Evolutionary conservation across 2,113 vertebrate species (phyloP).

Genomic region (Gallinago media): DNA sequence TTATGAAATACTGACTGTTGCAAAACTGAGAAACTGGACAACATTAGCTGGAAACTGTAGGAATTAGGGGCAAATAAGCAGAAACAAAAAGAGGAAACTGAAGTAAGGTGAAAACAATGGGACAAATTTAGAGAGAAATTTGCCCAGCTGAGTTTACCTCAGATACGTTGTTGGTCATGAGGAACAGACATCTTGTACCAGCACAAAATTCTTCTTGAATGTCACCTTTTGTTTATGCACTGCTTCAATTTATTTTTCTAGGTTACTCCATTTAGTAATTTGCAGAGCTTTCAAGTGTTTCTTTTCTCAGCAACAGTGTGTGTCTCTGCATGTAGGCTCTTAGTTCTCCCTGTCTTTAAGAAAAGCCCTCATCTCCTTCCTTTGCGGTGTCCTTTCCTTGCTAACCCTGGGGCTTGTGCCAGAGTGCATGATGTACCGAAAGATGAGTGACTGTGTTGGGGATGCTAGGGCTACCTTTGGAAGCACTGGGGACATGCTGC

Average conservation of each 20-base stretch:
- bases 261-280: neutral
- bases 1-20: neutral
- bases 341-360: neutral
- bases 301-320: accelerated
- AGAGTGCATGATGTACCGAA: accelerated
- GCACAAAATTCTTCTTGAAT: neutral
- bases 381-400: neutral
- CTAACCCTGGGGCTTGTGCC: neutral
- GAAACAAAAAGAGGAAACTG: neutral
- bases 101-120: neutral
- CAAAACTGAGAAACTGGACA: neutral
- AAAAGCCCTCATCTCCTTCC: neutral
- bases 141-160: neutral
- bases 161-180: neutral
- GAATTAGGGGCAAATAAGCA: neutral
- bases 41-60: neutral
- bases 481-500: accelerated
- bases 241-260: neutral
- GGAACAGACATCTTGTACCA: neutral
- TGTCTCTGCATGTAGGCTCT: neutral
- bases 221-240: neutral
- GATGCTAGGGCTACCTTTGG: accelerated
- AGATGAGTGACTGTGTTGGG: neutral
- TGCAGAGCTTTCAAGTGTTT: neutral
- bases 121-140: neutral